Evolutionary conservation across 53 echinoderm and acorn worm species (phyloP).

Genomic region (Antedon mediterranea): DNA sequence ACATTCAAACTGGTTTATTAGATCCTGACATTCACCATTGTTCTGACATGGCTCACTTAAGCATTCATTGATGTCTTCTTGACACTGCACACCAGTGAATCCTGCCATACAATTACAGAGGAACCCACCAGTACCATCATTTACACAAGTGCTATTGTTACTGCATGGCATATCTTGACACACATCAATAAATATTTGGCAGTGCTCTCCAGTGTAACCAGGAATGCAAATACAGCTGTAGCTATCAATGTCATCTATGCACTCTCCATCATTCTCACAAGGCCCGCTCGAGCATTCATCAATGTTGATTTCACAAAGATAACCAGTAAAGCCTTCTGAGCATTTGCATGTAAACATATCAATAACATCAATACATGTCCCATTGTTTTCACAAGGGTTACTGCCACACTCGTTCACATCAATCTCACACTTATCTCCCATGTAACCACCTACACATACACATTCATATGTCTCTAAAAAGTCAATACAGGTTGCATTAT

Average conservation of each 20-base stretch:
- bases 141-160: slow-evolving; percentile 3
- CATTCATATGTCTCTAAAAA: slow-evolving; percentile 13
- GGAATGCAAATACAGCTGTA: slow-evolving; percentile 12
- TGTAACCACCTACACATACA: slow-evolving; percentile 11
- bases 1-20: not conserved
- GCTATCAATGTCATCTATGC: slow-evolving; percentile 18
- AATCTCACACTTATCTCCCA: slow-evolving; percentile 12
- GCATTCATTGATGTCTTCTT: slow-evolving; percentile 25
- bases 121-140: slow-evolving; percentile 16
- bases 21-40: slow-evolving; percentile 4
- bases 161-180: slow-evolving; percentile 22
- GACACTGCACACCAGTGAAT: slow-evolving; percentile 21
- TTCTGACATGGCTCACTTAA: slow-evolving; percentile 18
- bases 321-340: slow-evolving; percentile 12
- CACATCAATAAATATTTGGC: slow-evolving; percentile 17
- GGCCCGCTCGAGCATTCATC: slow-evolving; percentile 16
- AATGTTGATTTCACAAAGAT: slow-evolving; percentile 13
- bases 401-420: slow-evolving; percentile 23
- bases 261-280: slow-evolving; percentile 20
- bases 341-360: slow-evolving; percentile 14
- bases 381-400: slow-evolving; percentile 17
- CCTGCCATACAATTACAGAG: slow-evolving; percentile 12
- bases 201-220: slow-evolving; percentile 23
- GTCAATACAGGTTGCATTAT: slow-evolving; percentile 17
- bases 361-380: slow-evolving; percentile 5